A percentile compares a stretch with the other conserved stretches of the same genome.
These are phyloP conservation scores for Sphaerophoria taeniata DNA, from an alignment of 2,888 invertebrate species.

Conservation along the genomic window DNA sequence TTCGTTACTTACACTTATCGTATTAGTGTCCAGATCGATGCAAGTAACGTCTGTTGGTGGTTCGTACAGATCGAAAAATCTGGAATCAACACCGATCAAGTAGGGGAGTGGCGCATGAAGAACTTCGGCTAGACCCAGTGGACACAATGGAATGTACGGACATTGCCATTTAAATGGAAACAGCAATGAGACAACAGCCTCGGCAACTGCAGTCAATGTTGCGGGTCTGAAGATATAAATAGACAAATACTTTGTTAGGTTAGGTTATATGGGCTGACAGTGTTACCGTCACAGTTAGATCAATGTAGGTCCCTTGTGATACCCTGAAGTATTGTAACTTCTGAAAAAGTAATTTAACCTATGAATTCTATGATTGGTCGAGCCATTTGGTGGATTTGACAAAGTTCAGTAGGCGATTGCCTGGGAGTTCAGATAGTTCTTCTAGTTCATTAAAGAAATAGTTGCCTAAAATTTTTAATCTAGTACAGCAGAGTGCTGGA, in stretches of 20 bases:
- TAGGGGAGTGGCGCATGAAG: constrained; percentile 98
- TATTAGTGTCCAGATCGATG: constrained; percentile 98
- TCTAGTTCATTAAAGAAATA: too few relatives aligned
- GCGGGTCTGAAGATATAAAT: constrained; percentile 88
- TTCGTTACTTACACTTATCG: constrained; percentile 89
- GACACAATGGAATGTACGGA: constrained; percentile 99
- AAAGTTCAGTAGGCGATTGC: too few relatives aligned
- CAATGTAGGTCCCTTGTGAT: too few relatives aligned
- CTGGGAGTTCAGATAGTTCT: too few relatives aligned
- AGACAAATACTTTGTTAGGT: constrained; percentile 18
- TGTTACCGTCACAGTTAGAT: too few relatives aligned
- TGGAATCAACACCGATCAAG: constrained; percentile 97
- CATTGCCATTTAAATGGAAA: constrained; percentile 99
- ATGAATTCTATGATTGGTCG: too few relatives aligned
- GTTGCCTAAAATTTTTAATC: too few relatives aligned
- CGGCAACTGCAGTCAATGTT: constrained; percentile 97
- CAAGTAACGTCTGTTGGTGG: constrained; percentile 98
- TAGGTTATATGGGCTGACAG: too few relatives aligned
- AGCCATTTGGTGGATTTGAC: too few relatives aligned
- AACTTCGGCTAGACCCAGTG: constrained; percentile 96
- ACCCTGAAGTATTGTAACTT: too few relatives aligned
- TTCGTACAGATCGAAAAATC: constrained; percentile 98
- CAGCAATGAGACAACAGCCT: constrained; percentile 96
- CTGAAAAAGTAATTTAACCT: too few relatives aligned
- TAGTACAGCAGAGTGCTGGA: too few relatives aligned